These are phyloP conservation scores for Allacma fusca DNA, from an alignment of 2,888 invertebrate genomes.

Conservation along the genomic window DNA sequence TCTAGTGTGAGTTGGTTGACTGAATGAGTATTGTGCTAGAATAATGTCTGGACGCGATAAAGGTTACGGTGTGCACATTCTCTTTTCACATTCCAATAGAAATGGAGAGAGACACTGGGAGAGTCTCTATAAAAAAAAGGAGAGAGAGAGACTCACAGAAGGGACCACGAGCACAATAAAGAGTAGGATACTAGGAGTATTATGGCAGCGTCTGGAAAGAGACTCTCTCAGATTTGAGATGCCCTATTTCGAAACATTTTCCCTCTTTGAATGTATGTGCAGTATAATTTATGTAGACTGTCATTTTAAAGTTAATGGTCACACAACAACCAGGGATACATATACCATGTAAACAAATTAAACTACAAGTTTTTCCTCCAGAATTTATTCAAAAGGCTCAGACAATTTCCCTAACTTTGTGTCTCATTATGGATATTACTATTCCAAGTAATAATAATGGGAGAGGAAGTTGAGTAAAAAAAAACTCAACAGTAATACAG, in stretches of 20 bases:
- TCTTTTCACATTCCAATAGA: background rate
- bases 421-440: constrained; percentile 4
- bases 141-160: too few relatives aligned
- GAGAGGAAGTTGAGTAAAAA: too few relatives aligned
- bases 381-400: background rate
- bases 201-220: too few relatives aligned
- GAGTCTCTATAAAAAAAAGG: background rate
- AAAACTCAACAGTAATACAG: too few relatives aligned
- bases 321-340: background rate
- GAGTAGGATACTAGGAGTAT: too few relatives aligned
- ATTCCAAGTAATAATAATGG: background rate
- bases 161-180: too few relatives aligned
- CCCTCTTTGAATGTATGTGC: background rate
- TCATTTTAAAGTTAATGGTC: constrained; percentile 10
- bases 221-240: too few relatives aligned
- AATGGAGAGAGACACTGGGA: background rate
- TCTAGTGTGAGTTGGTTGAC: too few relatives aligned
- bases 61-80: constrained; percentile 6
- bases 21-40: background rate
- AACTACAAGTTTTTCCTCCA: background rate
- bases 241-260: too few relatives aligned
- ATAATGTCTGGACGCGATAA: background rate
- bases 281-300: background rate
- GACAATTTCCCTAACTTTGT: constrained; percentile 8
- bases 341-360: constrained; percentile 1